A percentile compares a stretch with the other conserved stretches of the same genome.
Conservation (phyloP, 2,113 vertebrate genomes). For the Dicaeum eximium region DNA sequence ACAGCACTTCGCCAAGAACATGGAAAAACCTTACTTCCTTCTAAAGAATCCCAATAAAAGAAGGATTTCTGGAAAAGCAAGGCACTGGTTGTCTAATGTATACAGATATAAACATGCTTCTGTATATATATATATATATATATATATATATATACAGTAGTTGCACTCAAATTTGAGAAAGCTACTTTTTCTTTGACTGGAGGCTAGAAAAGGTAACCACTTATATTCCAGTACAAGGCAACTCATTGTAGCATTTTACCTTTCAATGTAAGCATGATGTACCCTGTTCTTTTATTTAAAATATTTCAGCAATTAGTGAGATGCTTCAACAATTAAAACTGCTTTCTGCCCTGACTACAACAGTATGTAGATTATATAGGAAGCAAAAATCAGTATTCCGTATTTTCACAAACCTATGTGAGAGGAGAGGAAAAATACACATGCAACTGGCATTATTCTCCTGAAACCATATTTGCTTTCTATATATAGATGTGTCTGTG, state of each 20-base stretch:
- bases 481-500: not conserved
- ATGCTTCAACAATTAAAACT: not conserved
- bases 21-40: conserved; percentile 13
- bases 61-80: conserved; percentile 52
- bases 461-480: not conserved
- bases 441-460: not conserved
- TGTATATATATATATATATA: not conserved
- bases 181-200: conserved; percentile 35
- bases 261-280: not conserved
- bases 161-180: conserved; percentile 54
- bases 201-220: conserved; percentile 54
- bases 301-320: not conserved
- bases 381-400: conserved; percentile 1
- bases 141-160: not conserved
- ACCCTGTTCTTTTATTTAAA: conserved; percentile 17
- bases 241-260: conserved; percentile 1
- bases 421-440: not conserved
- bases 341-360: conserved; percentile 37
- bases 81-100: conserved; percentile 55
- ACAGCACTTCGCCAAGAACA: not conserved
- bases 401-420: not conserved
- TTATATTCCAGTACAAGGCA: conserved; percentile 9
- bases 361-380: not conserved
- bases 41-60: not conserved
- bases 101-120: conserved; percentile 54